Conservation (phyloP, 2,113 vertebrate species). For the Rhegmatorhina hoffmannsi region DNA sequence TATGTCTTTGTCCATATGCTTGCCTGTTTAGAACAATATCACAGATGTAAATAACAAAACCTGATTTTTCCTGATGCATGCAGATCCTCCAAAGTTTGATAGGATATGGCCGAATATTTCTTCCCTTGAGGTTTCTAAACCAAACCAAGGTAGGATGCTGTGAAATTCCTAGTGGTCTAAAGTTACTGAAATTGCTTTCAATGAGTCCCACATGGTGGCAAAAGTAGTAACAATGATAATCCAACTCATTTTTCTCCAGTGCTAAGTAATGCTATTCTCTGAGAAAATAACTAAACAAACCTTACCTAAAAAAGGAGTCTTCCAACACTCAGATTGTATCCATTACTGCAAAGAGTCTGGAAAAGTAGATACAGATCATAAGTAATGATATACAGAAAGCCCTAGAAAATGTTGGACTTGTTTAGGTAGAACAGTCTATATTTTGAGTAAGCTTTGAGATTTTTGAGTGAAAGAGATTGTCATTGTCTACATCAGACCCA, state of each 20-base stretch:
- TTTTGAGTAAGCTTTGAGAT: conserved; percentile 1
- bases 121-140: conserved; percentile 99
- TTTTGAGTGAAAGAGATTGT: not conserved
- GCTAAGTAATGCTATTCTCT: not conserved
- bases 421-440: not conserved
- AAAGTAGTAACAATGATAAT: not conserved
- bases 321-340: not conserved
- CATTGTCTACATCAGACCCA: conserved; percentile 25
- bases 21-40: conserved; percentile 77
- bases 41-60: conserved; percentile 88
- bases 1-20: conserved; percentile 84
- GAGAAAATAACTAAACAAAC: conserved; percentile 6
- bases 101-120: conserved; percentile 97
- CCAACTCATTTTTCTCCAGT: not conserved
- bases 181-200: conserved; percentile 57
- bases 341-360: not conserved
- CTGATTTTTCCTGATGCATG: conserved; percentile 93
- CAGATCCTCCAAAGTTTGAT: conserved; percentile 88
- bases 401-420: not conserved
- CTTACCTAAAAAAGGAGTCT: not conserved
- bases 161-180: conserved; percentile 74
- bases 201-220: not conserved
- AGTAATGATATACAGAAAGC: not conserved
- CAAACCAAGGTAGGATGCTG: conserved; percentile 97
- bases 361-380: not conserved